Conservation (phyloP, 2,888 invertebrate genomes). For the Serripes groenlandicus region DNA sequence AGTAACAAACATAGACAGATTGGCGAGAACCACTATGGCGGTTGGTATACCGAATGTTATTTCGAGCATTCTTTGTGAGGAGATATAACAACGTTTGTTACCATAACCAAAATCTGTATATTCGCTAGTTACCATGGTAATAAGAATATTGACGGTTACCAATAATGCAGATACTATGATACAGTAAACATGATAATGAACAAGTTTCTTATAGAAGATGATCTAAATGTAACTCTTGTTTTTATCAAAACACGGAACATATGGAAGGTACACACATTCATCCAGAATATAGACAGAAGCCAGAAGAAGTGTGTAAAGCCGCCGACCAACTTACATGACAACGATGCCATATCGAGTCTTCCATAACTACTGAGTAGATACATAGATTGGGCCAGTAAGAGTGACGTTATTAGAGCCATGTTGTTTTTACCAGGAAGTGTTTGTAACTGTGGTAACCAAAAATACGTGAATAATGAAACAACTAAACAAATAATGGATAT, state of each 20-base stretch:
- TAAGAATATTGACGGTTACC: constrained; percentile 28
- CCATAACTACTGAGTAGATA: constrained; percentile 26
- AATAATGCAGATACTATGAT: constrained; percentile 14
- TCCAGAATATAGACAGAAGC: constrained; percentile 40
- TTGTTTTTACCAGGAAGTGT: constrained; percentile 49
- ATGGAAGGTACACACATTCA: constrained; percentile 49
- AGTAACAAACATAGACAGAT: constrained; percentile 34
- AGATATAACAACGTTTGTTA: constrained; percentile 43
- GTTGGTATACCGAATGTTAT: constrained; percentile 49
- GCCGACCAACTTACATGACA: constrained; percentile 29
- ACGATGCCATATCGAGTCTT: not conserved
- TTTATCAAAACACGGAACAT: constrained; percentile 48
- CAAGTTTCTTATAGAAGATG: not conserved
- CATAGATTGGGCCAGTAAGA: constrained; percentile 40
- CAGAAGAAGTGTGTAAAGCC: constrained; percentile 43
- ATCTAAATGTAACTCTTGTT: not conserved
- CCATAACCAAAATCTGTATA: constrained; percentile 46
- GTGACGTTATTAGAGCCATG: constrained; percentile 31
- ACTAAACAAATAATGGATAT: constrained; percentile 41
- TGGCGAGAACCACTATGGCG: constrained; percentile 34
- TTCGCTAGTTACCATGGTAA: not conserved
- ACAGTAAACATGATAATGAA: constrained; percentile 25
- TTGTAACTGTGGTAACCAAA: constrained; percentile 26
- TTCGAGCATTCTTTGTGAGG: constrained; percentile 21
- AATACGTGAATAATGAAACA: constrained; percentile 36